Evolutionary conservation across 2,797 vertebrate species (phyloP).

Genomic region (Crenichthys baileyi): DNA sequence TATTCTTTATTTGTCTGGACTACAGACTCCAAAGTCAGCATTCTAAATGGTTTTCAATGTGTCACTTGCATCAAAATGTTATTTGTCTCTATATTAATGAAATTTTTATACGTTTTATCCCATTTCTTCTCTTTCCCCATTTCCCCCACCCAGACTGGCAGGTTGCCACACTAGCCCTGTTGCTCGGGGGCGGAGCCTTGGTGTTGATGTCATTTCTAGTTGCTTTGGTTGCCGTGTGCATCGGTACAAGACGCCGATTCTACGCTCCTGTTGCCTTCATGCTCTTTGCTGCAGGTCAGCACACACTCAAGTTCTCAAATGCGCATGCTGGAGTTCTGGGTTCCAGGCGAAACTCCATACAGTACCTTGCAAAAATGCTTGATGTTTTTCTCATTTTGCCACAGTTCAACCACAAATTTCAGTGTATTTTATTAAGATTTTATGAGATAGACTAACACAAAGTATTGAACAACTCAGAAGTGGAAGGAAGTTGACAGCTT

Average conservation of each 20-base stretch:
- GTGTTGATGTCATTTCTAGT: conserved; percentile 96
- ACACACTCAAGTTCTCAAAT: conserved; percentile 4
- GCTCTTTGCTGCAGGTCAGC: conserved; percentile 95
- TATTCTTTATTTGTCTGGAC: no score
- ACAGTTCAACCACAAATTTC: background rate
- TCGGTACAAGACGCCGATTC: conserved; percentile 92
- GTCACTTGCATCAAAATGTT: background rate
- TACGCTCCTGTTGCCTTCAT: conserved; percentile 95
- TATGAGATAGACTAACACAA: background rate
- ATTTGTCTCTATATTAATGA: background rate
- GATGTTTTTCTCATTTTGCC: background rate
- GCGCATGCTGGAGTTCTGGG: conserved; percentile 12
- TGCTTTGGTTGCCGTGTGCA: conserved; percentile 94
- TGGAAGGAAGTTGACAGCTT: no score
- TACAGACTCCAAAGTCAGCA: background rate
- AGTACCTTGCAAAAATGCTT: background rate
- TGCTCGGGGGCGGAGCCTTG: conserved; percentile 92
- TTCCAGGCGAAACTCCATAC: background rate
- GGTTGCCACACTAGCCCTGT: conserved; percentile 94
- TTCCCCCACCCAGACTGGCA: conserved; percentile 88
- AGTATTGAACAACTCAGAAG: background rate
- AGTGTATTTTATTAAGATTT: background rate
- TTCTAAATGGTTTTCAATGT: background rate
- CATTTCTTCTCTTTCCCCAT: background rate
- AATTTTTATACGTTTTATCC: rapidly evolving